Percentiles rank a stretch among this genome's conserved stretches.
phyloP scores from a whole-genome alignment of 2,113 vertebrate species.

The rat (Rattus norvegicus) region GRCr8 NC_086031.1:88564001-88564500 shows the following conservation, averaged over 20 bases:
- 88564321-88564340: neutral
- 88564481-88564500: accelerated
- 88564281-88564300: too few species aligned
- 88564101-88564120: neutral
- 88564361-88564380: too few species aligned
- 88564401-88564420: neutral
- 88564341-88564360: neutral
- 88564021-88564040: neutral
- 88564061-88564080: neutral
- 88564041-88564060: neutral
- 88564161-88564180: neutral
- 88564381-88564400: neutral
- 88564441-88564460: neutral
- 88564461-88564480: neutral
- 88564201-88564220: too few species aligned
- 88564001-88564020: neutral
- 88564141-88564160: neutral
- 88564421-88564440: neutral
- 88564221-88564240: too few species aligned
- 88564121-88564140: neutral
- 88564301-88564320: neutral
- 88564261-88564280: too few species aligned
- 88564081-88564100: neutral
- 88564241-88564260: too few species aligned
- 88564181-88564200: too few species aligned